Base-by-base conservation (phyloP, 2,888 invertebrate species). In the Drosophila demipolita region DNA sequence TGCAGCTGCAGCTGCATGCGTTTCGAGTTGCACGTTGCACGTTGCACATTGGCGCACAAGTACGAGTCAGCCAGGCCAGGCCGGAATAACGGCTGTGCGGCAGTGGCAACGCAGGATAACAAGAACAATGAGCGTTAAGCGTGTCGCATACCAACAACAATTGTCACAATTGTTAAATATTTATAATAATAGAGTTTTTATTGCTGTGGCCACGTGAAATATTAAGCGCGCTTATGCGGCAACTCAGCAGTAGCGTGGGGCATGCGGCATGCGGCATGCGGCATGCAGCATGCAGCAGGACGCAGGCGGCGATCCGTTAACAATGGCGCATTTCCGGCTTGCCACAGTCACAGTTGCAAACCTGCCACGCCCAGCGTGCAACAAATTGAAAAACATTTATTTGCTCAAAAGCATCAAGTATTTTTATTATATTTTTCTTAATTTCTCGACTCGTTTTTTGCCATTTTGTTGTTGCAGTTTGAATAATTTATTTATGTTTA, bases 81-180 rank as follows among this genome's bases (percentile, higher is more conserved):
- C 60, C 63, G 64, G 70, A 70, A 72, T 61, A 72, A 50, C 73
- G 70, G 50, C 73, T 63, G 64, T 48, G 20, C 12, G 76, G 61
- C 58, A 50, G 49, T n/a, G 36, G n/a, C 29, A 29, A 6, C 36
- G 35, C 45, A 32, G 65, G 73, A 73, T 73, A 78, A 70, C 78
- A 73, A 76, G 73, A 69, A 80, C 83, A 81, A 83, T 80, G 83
- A 79, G 80, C 79, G 62, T 80, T 79, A 75, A 82, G 77, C 83
- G 81, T 67, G 79, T 57, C 81, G 81, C 78, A 83, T 72, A 74
- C 82, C 74, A 84, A 85, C 82, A 78, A 82, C 86, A 85, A 85
- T 85, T 85, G 90, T 88, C 86, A 88, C 88, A 89, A 90, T 85
- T 89, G 85, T 85, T 88, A 90, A 85, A 90, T 87, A 85, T 85